These are phyloP conservation scores for Cathartes aura DNA, from an alignment of 2,113 vertebrate species.

Conservation along the genomic window DNA sequence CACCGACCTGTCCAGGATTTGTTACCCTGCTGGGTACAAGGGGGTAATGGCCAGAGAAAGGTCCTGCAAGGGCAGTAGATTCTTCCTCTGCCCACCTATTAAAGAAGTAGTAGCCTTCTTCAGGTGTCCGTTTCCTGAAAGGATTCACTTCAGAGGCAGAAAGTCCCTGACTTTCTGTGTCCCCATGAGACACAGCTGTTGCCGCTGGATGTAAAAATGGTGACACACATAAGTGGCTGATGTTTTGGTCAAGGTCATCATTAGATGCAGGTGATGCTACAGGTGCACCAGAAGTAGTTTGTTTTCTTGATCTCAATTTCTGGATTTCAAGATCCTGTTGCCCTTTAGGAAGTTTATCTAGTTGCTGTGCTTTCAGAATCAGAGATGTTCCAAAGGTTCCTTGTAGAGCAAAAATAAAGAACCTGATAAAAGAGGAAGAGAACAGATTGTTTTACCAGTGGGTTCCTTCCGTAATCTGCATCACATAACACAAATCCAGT, in stretches of 20 bases:
- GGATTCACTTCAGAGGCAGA: not conserved
- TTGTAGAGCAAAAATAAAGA: conserved; percentile 80
- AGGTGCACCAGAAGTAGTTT: not conserved
- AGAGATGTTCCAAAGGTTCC: conserved; percentile 81
- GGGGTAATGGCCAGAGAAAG: not conserved
- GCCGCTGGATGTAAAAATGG: not conserved
- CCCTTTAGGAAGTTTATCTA: conserved; percentile 79
- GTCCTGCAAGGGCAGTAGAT: not conserved
- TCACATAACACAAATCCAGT: not conserved
- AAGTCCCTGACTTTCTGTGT: not conserved
- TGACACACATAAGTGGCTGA: not conserved
- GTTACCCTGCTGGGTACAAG: not conserved
- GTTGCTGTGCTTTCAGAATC: conserved; percentile 80
- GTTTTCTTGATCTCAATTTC: conserved; percentile 75
- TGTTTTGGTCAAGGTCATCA: not conserved
- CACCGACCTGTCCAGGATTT: not conserved
- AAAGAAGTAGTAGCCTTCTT: not conserved
- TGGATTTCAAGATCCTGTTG: conserved; percentile 78
- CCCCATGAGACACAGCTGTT: not conserved
- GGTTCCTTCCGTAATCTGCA: not conserved
- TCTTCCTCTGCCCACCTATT: conserved; percentile 32
- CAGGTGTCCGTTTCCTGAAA: not conserved
- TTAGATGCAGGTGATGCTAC: not conserved
- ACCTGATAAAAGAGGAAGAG: conserved; percentile 77
- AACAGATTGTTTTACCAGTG: not conserved